A percentile compares a stretch with the other conserved stretches of the same genome.
Evolutionary conservation across 2,797 vertebrate genomes (phyloP).

Genomic region (Taeniopygia guttata): DNA sequence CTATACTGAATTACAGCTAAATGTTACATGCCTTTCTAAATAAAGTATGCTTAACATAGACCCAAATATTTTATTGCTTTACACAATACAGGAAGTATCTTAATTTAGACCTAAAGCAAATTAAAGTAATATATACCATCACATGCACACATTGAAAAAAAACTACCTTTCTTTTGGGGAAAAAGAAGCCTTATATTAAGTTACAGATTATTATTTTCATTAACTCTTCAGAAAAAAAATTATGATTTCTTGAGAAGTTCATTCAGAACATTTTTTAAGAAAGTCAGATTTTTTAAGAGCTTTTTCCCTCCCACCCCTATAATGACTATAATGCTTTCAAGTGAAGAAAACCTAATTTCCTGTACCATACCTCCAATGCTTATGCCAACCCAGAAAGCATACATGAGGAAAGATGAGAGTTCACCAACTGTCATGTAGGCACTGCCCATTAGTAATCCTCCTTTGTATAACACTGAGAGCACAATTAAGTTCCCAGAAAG

Average conservation of each 20-base stretch:
- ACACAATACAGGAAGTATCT: background rate
- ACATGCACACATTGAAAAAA: background rate
- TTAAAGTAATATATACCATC: background rate
- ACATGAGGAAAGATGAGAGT: constrained; percentile 96
- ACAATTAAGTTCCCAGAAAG: constrained; percentile 95
- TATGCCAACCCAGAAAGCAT: constrained; percentile 97
- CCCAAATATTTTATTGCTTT: background rate
- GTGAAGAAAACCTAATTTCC: background rate
- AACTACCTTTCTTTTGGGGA: background rate
- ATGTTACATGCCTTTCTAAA: background rate
- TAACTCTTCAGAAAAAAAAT: background rate
- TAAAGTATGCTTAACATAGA: background rate
- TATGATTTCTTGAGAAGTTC: background rate
- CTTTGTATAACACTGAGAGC: constrained; percentile 94
- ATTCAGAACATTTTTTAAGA: background rate
- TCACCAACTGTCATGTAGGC: constrained; percentile 95
- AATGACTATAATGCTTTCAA: background rate
- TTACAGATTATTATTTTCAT: background rate
- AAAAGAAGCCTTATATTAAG: background rate
- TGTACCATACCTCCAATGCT: constrained; percentile 88
- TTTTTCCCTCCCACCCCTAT: background rate
- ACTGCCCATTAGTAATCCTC: constrained; percentile 89
- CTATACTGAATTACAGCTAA: background rate
- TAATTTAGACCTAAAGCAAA: background rate
- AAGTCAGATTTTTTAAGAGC: background rate